A percentile compares a stretch with the other conserved stretches of the same genome.
Conservation (phyloP, 2,113 vertebrate species). For the Rhynchopsitta pachyrhyncha region DNA sequence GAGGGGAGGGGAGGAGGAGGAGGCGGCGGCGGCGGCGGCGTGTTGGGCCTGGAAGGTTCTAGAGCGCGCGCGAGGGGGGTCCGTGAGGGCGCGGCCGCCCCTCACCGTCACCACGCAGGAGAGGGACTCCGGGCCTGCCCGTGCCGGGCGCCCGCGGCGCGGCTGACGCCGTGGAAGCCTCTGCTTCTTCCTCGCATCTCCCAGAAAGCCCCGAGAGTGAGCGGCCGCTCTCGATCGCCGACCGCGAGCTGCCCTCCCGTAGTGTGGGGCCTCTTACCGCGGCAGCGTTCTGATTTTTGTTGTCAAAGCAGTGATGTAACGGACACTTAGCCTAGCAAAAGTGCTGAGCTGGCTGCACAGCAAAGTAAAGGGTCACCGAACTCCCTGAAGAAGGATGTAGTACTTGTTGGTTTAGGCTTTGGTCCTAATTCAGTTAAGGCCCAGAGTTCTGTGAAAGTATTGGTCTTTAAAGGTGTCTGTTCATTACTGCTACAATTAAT, state of each 20-base stretch:
- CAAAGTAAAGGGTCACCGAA: fast-evolving
- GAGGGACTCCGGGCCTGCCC: too few species aligned
- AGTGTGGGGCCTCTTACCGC: fast-evolving
- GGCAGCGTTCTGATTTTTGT: fast-evolving
- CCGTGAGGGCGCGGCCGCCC: not conserved
- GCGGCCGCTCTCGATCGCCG: fast-evolving
- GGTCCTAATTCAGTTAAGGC: fast-evolving
- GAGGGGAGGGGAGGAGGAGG: not conserved
- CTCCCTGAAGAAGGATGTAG: not conserved
- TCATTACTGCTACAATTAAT: fast-evolving
- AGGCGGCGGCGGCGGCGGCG: fast-evolving
- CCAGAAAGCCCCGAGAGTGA: fast-evolving
- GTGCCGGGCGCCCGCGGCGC: not conserved
- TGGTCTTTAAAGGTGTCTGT: fast-evolving
- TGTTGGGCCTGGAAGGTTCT: not conserved
- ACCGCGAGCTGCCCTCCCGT: fast-evolving
- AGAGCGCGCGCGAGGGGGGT: not conserved
- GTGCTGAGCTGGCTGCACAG: fast-evolving
- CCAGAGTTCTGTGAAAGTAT: fast-evolving
- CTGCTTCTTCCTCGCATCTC: not conserved
- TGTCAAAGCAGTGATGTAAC: fast-evolving
- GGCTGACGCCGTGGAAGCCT: not conserved
- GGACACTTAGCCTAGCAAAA: not conserved
- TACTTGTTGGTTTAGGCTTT: fast-evolving
- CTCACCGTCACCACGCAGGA: not conserved